These are phyloP conservation scores for Halichoerus grypus DNA, from an alignment of 2,113 vertebrate genomes.

Conservation along the genomic window DNA sequence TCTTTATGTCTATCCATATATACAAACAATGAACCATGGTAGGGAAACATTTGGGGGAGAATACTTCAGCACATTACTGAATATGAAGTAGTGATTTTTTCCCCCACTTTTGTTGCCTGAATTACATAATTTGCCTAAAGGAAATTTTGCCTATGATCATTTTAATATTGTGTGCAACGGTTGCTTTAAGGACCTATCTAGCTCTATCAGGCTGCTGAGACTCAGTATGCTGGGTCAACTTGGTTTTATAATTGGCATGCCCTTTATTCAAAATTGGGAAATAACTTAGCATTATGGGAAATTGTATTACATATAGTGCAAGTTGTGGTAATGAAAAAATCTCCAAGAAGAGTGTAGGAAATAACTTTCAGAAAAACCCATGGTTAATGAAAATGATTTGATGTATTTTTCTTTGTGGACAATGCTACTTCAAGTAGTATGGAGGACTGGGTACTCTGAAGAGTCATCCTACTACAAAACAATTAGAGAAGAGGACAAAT, in stretches of 20 bases:
- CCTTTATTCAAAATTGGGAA: not conserved
- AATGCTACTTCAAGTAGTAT: constrained; percentile 28
- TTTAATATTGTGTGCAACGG: not conserved
- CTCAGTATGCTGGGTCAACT: not conserved
- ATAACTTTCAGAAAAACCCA: not conserved
- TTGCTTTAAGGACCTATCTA: not conserved
- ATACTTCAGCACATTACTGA: not conserved
- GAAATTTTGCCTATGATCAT: not conserved
- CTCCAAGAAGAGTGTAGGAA: constrained; percentile 56
- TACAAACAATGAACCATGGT: not conserved
- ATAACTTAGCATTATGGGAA: not conserved
- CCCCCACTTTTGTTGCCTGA: not conserved
- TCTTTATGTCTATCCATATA: not conserved
- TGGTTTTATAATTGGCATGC: not conserved
- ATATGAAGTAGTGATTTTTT: not conserved
- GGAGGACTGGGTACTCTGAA: not conserved
- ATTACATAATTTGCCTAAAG: not conserved
- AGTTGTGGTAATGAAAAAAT: not conserved
- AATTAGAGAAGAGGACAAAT: not conserved
- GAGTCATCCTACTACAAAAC: not conserved
- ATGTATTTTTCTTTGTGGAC: constrained; percentile 72
- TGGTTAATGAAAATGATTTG: constrained; percentile 71
- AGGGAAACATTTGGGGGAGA: not conserved
- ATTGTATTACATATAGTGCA: not conserved
- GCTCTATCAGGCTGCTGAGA: not conserved